A percentile compares a stretch with the other conserved stretches of the same genome.
Conservation (phyloP, 2,888 invertebrate species). For the Caenorhabditis macrosperma region DNA sequence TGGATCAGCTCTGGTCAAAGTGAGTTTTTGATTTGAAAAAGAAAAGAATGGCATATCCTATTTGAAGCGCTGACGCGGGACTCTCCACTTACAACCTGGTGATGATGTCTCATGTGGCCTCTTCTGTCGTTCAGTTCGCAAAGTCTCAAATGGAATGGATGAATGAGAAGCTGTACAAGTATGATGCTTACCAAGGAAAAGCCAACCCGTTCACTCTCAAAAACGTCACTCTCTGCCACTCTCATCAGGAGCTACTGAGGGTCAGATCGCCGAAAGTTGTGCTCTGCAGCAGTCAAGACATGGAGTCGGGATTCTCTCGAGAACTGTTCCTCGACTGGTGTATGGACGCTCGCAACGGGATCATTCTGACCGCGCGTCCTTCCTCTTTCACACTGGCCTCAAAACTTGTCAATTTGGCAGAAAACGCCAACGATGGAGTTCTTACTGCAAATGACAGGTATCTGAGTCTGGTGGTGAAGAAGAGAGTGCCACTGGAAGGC, state of each 20-base stretch:
- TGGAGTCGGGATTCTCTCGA: constrained; percentile 94
- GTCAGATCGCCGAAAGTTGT: constrained; percentile 94
- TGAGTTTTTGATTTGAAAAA: constrained; percentile 19
- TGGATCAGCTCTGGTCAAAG: constrained; percentile 82
- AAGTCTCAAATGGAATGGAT: constrained; percentile 96
- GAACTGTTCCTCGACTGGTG: constrained; percentile 97
- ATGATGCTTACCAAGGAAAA: constrained; percentile 81
- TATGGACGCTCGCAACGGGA: constrained; percentile 91
- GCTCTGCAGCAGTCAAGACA: constrained; percentile 92
- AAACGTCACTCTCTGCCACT: constrained; percentile 94
- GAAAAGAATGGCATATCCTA: neutral
- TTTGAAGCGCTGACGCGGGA: constrained; percentile 88
- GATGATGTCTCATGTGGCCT: constrained; percentile 94
- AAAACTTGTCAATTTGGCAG: constrained; percentile 48
- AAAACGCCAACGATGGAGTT: constrained; percentile 50
- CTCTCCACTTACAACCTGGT: constrained; percentile 94
- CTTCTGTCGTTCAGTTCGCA: constrained; percentile 98
- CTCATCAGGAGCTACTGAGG: constrained; percentile 88
- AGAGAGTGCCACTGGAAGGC: constrained; percentile 83
- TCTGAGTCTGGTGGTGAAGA: constrained; percentile 70
- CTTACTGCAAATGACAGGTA: constrained; percentile 29
- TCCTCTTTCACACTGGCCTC: constrained; percentile 53
- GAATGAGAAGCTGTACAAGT: constrained; percentile 96
- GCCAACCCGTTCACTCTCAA: constrained; percentile 90
- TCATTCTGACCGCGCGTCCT: constrained; percentile 87